A percentile compares a stretch with the other conserved stretches of the same genome.
phyloP scores from a whole-genome alignment of 1,140 invertebrate species.

The Lepidurus arcticus region DNA sequence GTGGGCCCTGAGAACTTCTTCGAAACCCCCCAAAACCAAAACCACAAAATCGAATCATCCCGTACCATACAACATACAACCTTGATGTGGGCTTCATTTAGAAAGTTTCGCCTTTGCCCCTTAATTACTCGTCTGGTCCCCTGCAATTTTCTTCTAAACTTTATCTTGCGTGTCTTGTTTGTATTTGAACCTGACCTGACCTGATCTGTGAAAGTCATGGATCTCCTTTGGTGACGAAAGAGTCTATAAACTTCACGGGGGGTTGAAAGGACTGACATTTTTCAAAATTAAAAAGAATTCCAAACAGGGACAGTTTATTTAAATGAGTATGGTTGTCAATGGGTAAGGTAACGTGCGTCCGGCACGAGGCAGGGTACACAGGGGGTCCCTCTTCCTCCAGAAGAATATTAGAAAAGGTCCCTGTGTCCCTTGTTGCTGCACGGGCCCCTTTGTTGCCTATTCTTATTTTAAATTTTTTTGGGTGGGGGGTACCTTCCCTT shows the following conservation, averaged over 20 bases:
- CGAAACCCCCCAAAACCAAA: neutral
- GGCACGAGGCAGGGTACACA: constrained; percentile 13
- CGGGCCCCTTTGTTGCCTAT: neutral
- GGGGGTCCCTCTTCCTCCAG: constrained; percentile 3
- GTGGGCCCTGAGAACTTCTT: too few relatives aligned
- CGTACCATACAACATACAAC: too few relatives aligned
- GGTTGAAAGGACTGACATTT: neutral
- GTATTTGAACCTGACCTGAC: too few relatives aligned
- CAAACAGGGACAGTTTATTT: constrained; percentile 13
- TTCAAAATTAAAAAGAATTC: neutral
- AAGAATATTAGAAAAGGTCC: neutral
- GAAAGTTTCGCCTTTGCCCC: too few relatives aligned
- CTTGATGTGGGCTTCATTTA: too few relatives aligned
- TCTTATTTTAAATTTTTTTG: neutral
- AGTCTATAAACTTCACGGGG: neutral
- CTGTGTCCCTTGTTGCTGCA: neutral
- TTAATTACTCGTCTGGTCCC: too few relatives aligned
- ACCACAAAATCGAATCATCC: too few relatives aligned
- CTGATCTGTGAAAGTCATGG: neutral
- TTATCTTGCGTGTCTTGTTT: too few relatives aligned
- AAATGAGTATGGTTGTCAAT: constrained; percentile 13
- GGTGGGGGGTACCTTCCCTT: neutral
- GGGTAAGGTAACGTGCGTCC: neutral
- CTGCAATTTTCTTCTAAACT: too few relatives aligned
- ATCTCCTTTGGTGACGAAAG: constrained; percentile 3